Conservation (phyloP, 2,797 vertebrate species). For the Anguilla marmorata region DNA sequence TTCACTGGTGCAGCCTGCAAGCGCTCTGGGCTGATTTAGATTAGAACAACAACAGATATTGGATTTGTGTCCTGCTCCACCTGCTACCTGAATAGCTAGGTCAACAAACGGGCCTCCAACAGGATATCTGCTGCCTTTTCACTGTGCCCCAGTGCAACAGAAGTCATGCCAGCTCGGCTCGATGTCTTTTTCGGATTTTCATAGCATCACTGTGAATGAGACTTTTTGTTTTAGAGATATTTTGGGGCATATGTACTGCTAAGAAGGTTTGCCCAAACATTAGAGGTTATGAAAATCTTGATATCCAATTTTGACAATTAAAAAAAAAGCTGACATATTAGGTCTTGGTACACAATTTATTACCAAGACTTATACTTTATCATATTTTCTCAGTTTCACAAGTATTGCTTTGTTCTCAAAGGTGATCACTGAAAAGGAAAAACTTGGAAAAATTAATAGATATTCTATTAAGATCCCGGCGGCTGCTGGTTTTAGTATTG, state of each 20-base stretch:
- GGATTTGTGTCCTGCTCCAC: slow-evolving; percentile 10
- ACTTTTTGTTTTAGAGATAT: neutral
- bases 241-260: neutral
- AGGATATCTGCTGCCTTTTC: neutral
- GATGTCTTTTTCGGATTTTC: neutral
- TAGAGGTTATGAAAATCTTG: neutral
- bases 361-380: neutral
- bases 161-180: neutral
- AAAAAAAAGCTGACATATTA: too few relatives aligned
- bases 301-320: neutral
- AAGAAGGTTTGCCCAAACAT: neutral
- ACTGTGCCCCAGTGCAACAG: too few relatives aligned
- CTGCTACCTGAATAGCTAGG: neutral
- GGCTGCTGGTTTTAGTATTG: neutral
- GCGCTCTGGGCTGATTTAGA: slow-evolving; percentile 30
- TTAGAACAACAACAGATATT: slow-evolving; percentile 25
- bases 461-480: too few relatives aligned
- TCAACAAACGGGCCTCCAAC: neutral
- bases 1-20: slow-evolving; percentile 16
- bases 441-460: neutral
- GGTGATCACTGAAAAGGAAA: too few relatives aligned
- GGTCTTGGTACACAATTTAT: neutral
- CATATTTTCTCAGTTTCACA: neutral
- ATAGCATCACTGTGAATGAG: too few relatives aligned
- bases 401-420: neutral